Base-by-base conservation (phyloP, 2,888 invertebrate species). In the Mallateleia sp. region DNA sequence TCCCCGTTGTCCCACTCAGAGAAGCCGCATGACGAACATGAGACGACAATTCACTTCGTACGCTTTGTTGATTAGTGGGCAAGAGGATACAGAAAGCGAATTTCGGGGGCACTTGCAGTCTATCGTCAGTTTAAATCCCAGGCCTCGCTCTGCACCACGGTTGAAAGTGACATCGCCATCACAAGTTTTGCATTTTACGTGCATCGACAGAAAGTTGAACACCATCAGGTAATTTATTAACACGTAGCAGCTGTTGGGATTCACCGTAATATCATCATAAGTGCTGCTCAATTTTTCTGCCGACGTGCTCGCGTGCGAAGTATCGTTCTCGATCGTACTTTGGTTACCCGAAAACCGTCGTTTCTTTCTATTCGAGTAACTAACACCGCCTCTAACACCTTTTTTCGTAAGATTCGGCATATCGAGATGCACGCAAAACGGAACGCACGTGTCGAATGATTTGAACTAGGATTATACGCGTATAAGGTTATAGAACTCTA, bases 1-100 rank as follows among this genome's bases (percentile, higher is more conserved):
- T 18, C 89, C 85, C 78, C 89, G 80, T 82, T 85, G 64, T 71
- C 60, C 87, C 34, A 90, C 71, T 45, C 89, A 88, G 11, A 91
- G 34, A 54, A 91, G 86, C 34, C 89, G 74, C 88, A 90, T 90
- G 15, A 87, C 87, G 24, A 90, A 89, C 56, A 89, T 87, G 69
- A 91, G 83, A 64, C 89, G 56, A 28, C 90, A 45, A 77, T 90
- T 90, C 34, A 90, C 80, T 86, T 91, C 91, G 60, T 67, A 89
- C 22, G 87, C 88, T 52, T 58, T 90, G 60, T 87, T 58, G 7
- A 87, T 81, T 14, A 85, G 62, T 18, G 88, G 86, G 25, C 86
- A 79, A 28, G 89, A 90, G 60, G 87, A 38, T 11, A 91, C 89
- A 60, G 84, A 25, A 66, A 60, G n/a, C 34, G 50, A 20, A 50